Evolutionary conservation across 2,888 invertebrate species (phyloP), one percentile per base, ranked within the genome.

Genomic region (Schrankia costaestrigalis): DNA sequence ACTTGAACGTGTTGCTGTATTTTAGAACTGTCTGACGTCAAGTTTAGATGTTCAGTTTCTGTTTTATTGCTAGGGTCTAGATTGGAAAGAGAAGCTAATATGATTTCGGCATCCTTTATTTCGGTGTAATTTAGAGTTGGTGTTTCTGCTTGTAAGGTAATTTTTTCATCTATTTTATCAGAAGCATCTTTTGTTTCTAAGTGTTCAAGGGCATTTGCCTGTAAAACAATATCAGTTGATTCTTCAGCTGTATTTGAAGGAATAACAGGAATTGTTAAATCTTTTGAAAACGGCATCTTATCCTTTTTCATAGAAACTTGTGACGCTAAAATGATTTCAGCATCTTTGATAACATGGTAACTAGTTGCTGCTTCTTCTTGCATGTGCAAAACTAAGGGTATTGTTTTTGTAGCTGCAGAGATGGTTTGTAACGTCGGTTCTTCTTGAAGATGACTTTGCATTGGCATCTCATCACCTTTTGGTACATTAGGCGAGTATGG

Each of bases 341-440:
- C 64, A 33, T 75, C 67, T 12, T 41, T 52, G 23, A 69, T 48
- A 31, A 70, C 66, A 40, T 64, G 56, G 45, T 73, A 58, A 35
- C 29, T 52, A 11, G 26, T 27, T 26, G 7, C n/a, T 2, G 24
- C 5, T 11, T 24, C 12, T 11, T 24, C 24, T 24, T 4, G 7
- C n/a, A 24, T 11, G 5, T 24, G n/a, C 3, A 9, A 3, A 3
- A 21, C 9, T 6, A 21, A 21, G 6, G 21, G 9, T n/a, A n/a
- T 21, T 3, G 3, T 9, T 6, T 9, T 6, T 6, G 9, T 21
- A 3, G 6, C n/a, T 3, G 21, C 6, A 21, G 9, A 18, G 8
- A 8, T 18, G 6, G 3, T 3, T 18, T 3, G 18, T 18, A 3
- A 2, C 18, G 6, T 8, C 3, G 25, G n/a, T 33, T 33, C 25